phyloP scores from a whole-genome alignment of 1,140 invertebrate genomes.

The Nebria ingens region DNA sequence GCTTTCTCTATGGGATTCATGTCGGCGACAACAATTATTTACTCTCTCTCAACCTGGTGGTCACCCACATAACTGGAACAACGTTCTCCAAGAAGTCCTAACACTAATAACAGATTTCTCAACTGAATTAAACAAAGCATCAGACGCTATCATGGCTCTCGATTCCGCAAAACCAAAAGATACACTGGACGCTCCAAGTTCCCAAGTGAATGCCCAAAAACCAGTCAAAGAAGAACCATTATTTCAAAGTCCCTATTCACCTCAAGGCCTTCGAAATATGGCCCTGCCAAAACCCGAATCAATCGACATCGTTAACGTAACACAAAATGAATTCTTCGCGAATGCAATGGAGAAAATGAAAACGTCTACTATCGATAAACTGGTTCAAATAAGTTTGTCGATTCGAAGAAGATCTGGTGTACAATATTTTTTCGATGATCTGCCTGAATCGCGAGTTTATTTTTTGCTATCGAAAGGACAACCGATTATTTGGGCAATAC shows the following conservation, averaged over 20 bases:
- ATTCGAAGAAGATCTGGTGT: conserved; percentile 49
- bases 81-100: conserved; percentile 48
- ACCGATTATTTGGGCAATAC: conserved; percentile 55
- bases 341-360: not conserved
- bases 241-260: conserved; percentile 4
- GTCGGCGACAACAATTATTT: conserved; percentile 50
- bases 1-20: conserved; percentile 44
- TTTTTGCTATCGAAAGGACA: conserved; percentile 53
- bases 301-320: not conserved
- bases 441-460: conserved; percentile 52
- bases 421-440: conserved; percentile 58
- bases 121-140: conserved; percentile 44
- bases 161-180: not conserved
- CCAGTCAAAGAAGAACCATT: not conserved
- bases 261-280: not conserved
- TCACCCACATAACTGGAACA: conserved; percentile 71
- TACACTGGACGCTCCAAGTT: not conserved
- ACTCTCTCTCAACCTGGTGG: conserved; percentile 63
- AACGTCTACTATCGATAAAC: conserved; percentile 2
- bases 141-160: conserved; percentile 32
- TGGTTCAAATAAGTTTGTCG: conserved; percentile 12
- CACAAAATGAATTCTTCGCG: not conserved
- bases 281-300: not conserved
- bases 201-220: not conserved
- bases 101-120: conserved; percentile 49